Base-by-base conservation (phyloP, 2,888 invertebrate species). In the Imbricaverruca yamaguchii region DNA sequence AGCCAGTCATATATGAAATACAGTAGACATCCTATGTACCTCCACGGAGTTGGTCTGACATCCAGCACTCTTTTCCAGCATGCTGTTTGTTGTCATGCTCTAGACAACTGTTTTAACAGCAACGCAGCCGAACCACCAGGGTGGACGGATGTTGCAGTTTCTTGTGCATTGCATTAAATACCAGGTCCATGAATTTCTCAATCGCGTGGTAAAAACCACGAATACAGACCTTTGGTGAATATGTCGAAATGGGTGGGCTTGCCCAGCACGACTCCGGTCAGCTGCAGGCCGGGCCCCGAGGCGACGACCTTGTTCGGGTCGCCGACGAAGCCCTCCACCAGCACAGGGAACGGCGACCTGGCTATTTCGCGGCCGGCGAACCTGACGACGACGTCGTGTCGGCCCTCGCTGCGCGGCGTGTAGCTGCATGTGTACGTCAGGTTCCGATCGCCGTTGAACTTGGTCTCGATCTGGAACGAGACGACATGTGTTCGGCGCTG, bases 171-270 rank as follows among this genome's bases (percentile, higher is more conserved):
- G 39, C 39, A 39, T 39, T 39, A 39, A 39, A 39, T 39, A 39
- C 39, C 39, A 39, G 39, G 39, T 39, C 39, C 39, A 39, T 39
- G 39, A 39, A 39, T 39, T 39, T 39, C 39, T 39, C 39, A 39
- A 39, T 39, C 4, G 39, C 39, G 39, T 39, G 39, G 39, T 4
- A 3, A 39, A 4, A 39, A 39, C 4, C 2, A 39, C 39, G 39
- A 39, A 39, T 1, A 39, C 39, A 39, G 39, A 39, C 39, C 39
- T 39, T 39, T 93, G 25, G 94, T 92, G 84, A 91, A 91, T 84
- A 95, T 92, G 85, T 95, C 94, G 86, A 95, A 95, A 88, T 92
- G 93, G 0, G 94, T 94, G 65, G 92, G 91, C 85, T 91, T 91
- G 85, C 92, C 92, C 11, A 25, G 23, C 85, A 90, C 90, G 63